phyloP scores from a whole-genome alignment of 2,888 invertebrate species.

The Molorchus minor region DNA sequence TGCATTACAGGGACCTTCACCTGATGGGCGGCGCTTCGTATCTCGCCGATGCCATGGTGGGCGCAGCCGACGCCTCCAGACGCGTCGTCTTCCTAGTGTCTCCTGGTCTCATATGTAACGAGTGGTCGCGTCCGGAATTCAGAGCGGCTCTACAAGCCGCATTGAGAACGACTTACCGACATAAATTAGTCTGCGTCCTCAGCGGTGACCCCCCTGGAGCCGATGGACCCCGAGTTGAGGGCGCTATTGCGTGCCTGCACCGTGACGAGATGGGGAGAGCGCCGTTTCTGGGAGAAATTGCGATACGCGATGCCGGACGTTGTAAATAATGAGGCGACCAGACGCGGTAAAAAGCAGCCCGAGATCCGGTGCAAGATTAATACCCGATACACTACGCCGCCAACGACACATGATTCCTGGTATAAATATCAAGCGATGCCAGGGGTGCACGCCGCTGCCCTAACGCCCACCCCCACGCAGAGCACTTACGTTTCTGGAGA shows the following conservation, averaged over 20 bases:
- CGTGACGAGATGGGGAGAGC: constrained; percentile 78
- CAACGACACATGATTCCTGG: constrained; percentile 77
- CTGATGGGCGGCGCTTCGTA: constrained; percentile 71
- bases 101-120: constrained; percentile 81
- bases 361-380: constrained; percentile 69
- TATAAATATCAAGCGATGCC: constrained; percentile 74
- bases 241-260: constrained; percentile 76
- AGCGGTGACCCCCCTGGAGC: constrained; percentile 77
- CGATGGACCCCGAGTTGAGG: constrained; percentile 80
- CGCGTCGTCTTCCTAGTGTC: constrained; percentile 83
- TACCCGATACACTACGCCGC: constrained; percentile 76
- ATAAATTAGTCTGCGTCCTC: constrained; percentile 69
- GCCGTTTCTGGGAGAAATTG: constrained; percentile 87
- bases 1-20: constrained; percentile 73
- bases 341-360: constrained; percentile 65
- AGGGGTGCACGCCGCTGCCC: constrained; percentile 65
- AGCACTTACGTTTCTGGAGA: constrained; percentile 70
- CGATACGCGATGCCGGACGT: constrained; percentile 81
- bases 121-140: constrained; percentile 85
- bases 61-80: constrained; percentile 72
- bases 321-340: constrained; percentile 66
- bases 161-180: constrained; percentile 72
- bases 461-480: constrained; percentile 70
- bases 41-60: constrained; percentile 70
- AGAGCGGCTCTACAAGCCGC: constrained; percentile 82